These are phyloP conservation scores for Netta rufina DNA, from an alignment of 2,797 vertebrate species.

Conservation along the genomic window DNA sequence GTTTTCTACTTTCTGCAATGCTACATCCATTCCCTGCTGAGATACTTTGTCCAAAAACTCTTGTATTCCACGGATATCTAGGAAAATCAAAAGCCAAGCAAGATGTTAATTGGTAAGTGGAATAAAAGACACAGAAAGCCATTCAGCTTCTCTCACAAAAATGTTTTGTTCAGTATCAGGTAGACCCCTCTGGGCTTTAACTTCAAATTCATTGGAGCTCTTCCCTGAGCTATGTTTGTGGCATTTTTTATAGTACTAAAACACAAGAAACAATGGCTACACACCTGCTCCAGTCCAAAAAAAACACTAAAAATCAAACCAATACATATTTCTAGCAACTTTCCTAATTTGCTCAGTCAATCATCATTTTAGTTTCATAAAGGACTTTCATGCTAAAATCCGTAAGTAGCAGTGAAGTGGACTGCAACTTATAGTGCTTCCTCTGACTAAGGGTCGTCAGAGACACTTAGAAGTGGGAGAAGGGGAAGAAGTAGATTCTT, in stretches of 20 bases:
- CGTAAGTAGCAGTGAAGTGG: neutral
- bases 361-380: neutral
- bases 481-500: neutral
- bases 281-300: neutral
- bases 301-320: neutral
- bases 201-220: neutral
- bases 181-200: neutral
- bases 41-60: conserved; percentile 96
- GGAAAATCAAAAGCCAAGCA: conserved; percentile 71
- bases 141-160: neutral
- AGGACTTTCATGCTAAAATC: neutral
- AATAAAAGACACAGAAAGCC: neutral
- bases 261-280: neutral
- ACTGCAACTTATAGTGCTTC: neutral
- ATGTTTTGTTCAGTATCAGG: neutral
- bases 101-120: conserved; percentile 45
- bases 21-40: conserved; percentile 98
- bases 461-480: neutral
- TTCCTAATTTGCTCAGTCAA: neutral
- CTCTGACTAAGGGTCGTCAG: neutral
- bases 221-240: neutral
- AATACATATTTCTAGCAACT: neutral
- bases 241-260: neutral
- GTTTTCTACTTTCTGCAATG: conserved; percentile 97
- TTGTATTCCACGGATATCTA: conserved; percentile 98